phyloP scores from a whole-genome alignment of 2,888 invertebrate genomes.

The Xestia rhomboidea region DNA sequence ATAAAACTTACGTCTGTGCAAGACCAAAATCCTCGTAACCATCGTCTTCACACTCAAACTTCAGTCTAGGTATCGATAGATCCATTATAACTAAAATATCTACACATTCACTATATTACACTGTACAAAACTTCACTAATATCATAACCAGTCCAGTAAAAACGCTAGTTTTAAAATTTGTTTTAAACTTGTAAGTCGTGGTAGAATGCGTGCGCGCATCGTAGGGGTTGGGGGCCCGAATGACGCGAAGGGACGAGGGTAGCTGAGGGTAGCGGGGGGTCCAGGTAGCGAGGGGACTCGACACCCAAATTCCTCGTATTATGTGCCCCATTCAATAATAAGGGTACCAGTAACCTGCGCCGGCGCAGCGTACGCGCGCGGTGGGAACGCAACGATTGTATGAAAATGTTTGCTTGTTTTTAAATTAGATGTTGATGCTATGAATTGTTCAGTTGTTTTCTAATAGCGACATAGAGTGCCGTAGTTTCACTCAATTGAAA shows the following conservation, averaged over 20 bases:
- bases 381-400: slow-evolving; percentile 68
- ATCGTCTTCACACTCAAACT: slow-evolving; percentile 80
- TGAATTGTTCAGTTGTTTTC: slow-evolving; percentile 66
- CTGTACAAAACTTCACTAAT: slow-evolving; percentile 68
- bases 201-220: slow-evolving; percentile 81
- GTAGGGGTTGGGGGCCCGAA: slow-evolving; percentile 80
- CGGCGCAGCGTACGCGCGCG: slow-evolving; percentile 68
- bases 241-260: slow-evolving; percentile 70
- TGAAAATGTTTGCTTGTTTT: slow-evolving; percentile 72
- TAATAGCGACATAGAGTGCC: slow-evolving; percentile 48
- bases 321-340: slow-evolving; percentile 74
- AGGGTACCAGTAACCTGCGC: slow-evolving; percentile 70
- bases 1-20: slow-evolving; percentile 70
- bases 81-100: slow-evolving; percentile 79
- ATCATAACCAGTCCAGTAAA: slow-evolving; percentile 73
- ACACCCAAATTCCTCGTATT: slow-evolving; percentile 82
- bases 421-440: slow-evolving; percentile 69
- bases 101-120: slow-evolving; percentile 70
- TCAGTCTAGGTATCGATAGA: slow-evolving; percentile 83
- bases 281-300: slow-evolving; percentile 84
- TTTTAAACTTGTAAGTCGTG: slow-evolving; percentile 46
- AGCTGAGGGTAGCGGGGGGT: slow-evolving; percentile 60
- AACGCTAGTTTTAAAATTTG: slow-evolving; percentile 59
- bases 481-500: slow-evolving; percentile 51
- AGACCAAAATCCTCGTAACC: slow-evolving; percentile 77